Evolutionary conservation across 1,140 invertebrate species (phyloP), one percentile per base, ranked within the genome.

Genomic region (Drosophila pandora): DNA sequence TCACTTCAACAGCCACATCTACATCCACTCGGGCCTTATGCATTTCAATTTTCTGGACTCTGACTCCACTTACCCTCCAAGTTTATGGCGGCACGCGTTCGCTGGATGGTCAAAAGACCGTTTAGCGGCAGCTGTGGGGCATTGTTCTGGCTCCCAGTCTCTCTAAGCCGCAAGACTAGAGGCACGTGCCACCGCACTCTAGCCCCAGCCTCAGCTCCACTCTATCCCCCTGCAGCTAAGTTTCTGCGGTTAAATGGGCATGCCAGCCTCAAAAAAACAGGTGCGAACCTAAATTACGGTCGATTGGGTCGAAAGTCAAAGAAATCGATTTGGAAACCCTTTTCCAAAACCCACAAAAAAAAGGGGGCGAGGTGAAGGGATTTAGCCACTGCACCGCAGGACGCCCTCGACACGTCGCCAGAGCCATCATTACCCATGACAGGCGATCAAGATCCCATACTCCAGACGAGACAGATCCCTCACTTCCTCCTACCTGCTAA

Each of bases 251-350:
- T 75, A 62, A 75, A 39, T 68, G 61, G 50, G 12, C 54, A 45
- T 45, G 41, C 4, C 13, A 39, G 21, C 2, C 9, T 32, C 50
- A 2, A 28, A 30, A 32, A 64, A 68, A 76, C 73, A 76, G 73
- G 73, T 76, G 73, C 71, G 63, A 76, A 76, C 60, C 62, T 68
- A 71, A 75, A 75, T 76, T 76, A 76, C 30, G 60, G 34, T 53
- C 9, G 43, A 45, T 53, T 17, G 62, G 62, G 23, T 30, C 23
- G 39, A 34, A 25, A 47, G 50, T 55, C 53, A 48, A 22, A 39
- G 13, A 75, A 75, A 76, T 67, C 72, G 54, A 67, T 75, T 73
- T 64, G 65, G 59, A 48, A 32, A 56, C 23, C 62, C 25, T 68
- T 69, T 68, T 56, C 50, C 47, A 69, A 48, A 30, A 13, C 32